Base-by-base conservation (phyloP, 2,888 invertebrate species). In the Ashinkailepas kermadecensis region DNA sequence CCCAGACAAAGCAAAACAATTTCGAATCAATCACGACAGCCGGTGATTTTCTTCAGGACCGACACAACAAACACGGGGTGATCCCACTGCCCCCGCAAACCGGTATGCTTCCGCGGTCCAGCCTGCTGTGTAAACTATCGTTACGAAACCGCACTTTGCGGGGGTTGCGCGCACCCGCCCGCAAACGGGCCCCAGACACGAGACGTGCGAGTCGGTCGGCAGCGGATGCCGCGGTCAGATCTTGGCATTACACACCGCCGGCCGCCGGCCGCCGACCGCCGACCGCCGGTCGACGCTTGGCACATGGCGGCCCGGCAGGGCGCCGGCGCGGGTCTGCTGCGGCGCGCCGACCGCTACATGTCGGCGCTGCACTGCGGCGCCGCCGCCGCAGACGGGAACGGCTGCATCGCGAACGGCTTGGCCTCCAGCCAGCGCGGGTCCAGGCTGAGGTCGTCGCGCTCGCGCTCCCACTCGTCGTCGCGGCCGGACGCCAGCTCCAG, bases 351-450 rank as follows among this genome's bases (percentile, higher is more conserved):
- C 54, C 23, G 39, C 74, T 74, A 74, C 74, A 74, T 56, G 74
- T 74, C 74, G 74, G 74, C 74, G 74, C 74, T 74, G 56, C 74
- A 74, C 18, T 74, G 74, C 21, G 74, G 74, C 21, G 74, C 23
- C 54, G 56, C 74, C 56, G 56, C 54, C 21, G 74, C 21, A 56
- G 74, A 74, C 1, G 39, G 39, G 39, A 39, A 39, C 39, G 39
- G 39, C 65, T 65, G 65, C 23, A 65, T 8, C n/a, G n/a, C 23
- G 65, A n/a, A 65, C 23, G 65, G 54, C 56, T n/a, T 21, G 2
- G 54, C 10, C 56, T 65, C 56, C 67, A 70, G 70, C 74, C 74
- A 74, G 54, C 18, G 56, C 39, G 56, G 11, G 74, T 21, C 21
- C 11, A 74, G 21, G 11, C 54, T 10, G 12, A 56, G 54, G 10